These are phyloP conservation scores for Sinotaia quadrata DNA, from an alignment of 2,888 invertebrate genomes.

Conservation along the genomic window DNA sequence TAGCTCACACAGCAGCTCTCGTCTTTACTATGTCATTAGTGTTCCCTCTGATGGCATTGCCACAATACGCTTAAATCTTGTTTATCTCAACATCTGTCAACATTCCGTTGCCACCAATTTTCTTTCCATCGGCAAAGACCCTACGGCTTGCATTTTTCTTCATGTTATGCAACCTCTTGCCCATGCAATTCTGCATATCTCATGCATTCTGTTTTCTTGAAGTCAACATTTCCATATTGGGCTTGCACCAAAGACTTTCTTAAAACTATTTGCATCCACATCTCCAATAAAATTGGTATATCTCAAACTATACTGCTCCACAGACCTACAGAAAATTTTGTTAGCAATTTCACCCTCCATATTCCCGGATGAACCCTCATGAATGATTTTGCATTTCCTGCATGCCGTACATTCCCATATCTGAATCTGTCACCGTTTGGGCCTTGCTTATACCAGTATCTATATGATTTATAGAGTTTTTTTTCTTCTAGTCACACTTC, in stretches of 20 bases:
- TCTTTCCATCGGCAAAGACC: conserved; percentile 17
- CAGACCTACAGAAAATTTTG: background rate
- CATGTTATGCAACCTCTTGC: conserved; percentile 2
- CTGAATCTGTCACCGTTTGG: background rate
- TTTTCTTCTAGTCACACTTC: too few species aligned
- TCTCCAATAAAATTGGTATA: conserved; percentile 14
- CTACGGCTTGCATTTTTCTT: conserved; percentile 6
- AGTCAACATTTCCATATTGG: background rate
- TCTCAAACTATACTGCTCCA: background rate
- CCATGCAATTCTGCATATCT: conserved; percentile 17
- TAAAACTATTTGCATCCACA: conserved; percentile 11
- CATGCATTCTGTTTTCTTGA: conserved; percentile 19
- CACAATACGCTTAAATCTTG: conserved; percentile 12
- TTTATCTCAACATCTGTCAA: conserved; percentile 15
- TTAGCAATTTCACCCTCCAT: background rate
- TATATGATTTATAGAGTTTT: too few species aligned
- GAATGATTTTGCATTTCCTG: background rate
- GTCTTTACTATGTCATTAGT: background rate
- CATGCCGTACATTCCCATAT: too few species aligned
- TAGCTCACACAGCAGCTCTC: background rate
- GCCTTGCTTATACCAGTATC: too few species aligned
- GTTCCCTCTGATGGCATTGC: conserved; percentile 10
- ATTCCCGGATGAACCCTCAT: background rate
- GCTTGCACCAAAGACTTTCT: conserved; percentile 15
- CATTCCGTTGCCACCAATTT: conserved; percentile 6